Base-by-base conservation (phyloP, 2,888 invertebrate species). In the Mantis religiosa region DNA sequence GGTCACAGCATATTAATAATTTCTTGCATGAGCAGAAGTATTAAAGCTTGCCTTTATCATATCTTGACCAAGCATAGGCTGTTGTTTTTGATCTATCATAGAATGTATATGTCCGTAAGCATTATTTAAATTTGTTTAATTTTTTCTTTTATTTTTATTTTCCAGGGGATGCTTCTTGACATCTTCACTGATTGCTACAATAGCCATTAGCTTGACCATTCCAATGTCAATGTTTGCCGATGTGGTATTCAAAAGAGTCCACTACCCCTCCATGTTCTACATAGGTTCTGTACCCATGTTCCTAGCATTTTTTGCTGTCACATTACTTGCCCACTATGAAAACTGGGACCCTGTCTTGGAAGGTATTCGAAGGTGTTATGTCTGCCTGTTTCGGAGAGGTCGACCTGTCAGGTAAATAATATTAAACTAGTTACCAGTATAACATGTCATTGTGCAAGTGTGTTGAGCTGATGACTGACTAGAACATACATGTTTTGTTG, bases 141-240 rank as follows among this genome's bases (percentile, higher is more conserved):
- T 34, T 34, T 34, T 34, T 34, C 8, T 34, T 34, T 34, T 34
- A 7, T 54, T 15, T 54, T 15, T 54, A 15, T 90, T 89, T 93
- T 93, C 3, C 93, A 98, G 98, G 98, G 99, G 98, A 87, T 97
- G 98, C 91, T 98, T 98, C 91, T 94, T 99, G 91, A 99, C 99
- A 28, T 98, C 98, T 25, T 96, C 98, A 0, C 94, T 98, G 86
- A 96, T 98, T 91, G 99, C 98, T 41, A 98, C 98, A 2, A 93
- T 98, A 91, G 96, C 98, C 89, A 95, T 98, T 90, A 97, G 97
- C 91, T 94, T 99, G 91, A 97, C 97, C 90, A 97, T 98, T 93
- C 99, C 99, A 88, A 95, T 99, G 93, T 96, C 98, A 81, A 97
- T 98, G 95, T 93, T 97, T 91, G 97, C 97, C 91, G 98, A 98